phyloP scores from a whole-genome alignment of 2,888 invertebrate species.

The Diadegma fenestrale region DNA sequence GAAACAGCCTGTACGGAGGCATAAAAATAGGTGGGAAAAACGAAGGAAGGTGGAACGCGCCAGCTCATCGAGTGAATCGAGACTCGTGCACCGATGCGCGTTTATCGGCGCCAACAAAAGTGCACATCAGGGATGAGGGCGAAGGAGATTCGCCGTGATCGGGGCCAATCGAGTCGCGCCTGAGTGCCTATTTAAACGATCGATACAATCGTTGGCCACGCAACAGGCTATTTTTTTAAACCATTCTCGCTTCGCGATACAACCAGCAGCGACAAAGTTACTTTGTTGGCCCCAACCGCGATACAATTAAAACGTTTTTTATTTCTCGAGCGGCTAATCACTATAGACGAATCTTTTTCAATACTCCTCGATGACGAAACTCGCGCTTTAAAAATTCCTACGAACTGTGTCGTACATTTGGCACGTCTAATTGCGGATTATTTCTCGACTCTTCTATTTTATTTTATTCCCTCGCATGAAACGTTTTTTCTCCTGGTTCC shows the following conservation, averaged over 20 bases:
- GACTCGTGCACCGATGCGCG: constrained; percentile 64
- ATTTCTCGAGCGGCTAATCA: constrained; percentile 36
- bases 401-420: constrained; percentile 66
- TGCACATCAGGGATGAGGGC: constrained; percentile 8
- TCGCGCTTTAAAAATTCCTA: constrained; percentile 55
- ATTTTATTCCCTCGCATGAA: background rate
- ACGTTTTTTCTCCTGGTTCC: background rate
- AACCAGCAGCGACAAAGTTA: background rate
- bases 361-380: constrained; percentile 57
- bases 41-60: constrained; percentile 28
- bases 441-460: constrained; percentile 25
- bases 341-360: constrained; percentile 1
- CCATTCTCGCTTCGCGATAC: constrained; percentile 15
- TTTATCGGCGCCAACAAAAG: constrained; percentile 61
- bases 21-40: background rate
- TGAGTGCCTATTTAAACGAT: constrained; percentile 51
- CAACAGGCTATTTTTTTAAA: constrained; percentile 1
- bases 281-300: background rate
- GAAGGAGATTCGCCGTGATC: constrained; percentile 50
- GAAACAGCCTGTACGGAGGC: background rate
- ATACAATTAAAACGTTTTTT: constrained; percentile 13
- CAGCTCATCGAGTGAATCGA: constrained; percentile 36
- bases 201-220: constrained; percentile 48
- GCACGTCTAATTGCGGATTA: constrained; percentile 67
- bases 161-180: constrained; percentile 62